Conservation (phyloP, 2,888 invertebrate species). For the Tipula lateralis region DNA sequence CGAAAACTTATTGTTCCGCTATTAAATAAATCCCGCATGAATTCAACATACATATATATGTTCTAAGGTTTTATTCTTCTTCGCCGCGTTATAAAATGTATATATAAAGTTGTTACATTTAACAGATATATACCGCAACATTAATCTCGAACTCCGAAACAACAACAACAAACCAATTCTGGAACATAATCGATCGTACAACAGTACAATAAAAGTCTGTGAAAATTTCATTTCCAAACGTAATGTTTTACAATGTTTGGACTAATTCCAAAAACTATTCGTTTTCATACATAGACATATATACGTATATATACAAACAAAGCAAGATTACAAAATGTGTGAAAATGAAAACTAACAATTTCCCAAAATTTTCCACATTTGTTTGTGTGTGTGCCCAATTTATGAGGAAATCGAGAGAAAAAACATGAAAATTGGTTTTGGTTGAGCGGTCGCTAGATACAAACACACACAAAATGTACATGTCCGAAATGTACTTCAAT, state of each 20-base stretch:
- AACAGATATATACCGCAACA: neutral
- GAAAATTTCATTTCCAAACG: neutral
- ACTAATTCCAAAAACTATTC: neutral
- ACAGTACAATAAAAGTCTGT: neutral
- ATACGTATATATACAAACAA: neutral
- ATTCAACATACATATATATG: too few relatives aligned
- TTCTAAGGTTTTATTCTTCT: neutral
- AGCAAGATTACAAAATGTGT: neutral
- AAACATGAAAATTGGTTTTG: neutral
- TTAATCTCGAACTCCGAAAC: neutral
- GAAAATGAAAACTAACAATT: neutral
- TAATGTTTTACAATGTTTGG: neutral
- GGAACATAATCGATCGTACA: neutral
- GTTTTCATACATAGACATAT: too few relatives aligned
- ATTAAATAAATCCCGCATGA: neutral
- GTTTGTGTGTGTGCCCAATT: neutral
- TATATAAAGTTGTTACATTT: neutral
- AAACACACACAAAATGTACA: too few relatives aligned
- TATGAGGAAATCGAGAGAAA: neutral
- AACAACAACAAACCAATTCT: neutral
- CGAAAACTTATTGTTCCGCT: neutral
- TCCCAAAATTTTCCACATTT: neutral
- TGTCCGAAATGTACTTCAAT: neutral
- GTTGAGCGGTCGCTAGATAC: neutral
- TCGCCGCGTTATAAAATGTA: neutral